Evolutionary conservation across 2,113 vertebrate species (phyloP).

Genomic region (Rhizomys pruinosus): DNA sequence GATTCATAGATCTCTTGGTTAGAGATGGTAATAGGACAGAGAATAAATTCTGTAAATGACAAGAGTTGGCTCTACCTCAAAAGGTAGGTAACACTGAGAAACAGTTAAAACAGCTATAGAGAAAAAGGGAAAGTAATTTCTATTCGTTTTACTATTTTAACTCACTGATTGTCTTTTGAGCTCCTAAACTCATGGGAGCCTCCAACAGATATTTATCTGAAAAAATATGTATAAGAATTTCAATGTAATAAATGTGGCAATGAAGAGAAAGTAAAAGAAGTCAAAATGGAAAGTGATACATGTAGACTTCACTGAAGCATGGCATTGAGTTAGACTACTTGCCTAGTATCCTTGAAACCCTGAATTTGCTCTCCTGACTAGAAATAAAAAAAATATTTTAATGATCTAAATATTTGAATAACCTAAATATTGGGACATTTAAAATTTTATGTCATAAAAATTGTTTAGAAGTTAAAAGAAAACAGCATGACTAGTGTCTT

Average conservation of each 20-base stretch:
- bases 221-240: not conserved
- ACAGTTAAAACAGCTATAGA: not conserved
- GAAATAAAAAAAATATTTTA: not conserved
- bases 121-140: not conserved
- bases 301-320: not conserved
- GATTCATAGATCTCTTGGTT: not conserved
- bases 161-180: not conserved
- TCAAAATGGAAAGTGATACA: not conserved
- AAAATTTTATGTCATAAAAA: conserved; percentile 25
- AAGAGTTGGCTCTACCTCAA: not conserved
- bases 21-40: not conserved
- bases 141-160: not conserved
- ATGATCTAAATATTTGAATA: not conserved
- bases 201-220: not conserved
- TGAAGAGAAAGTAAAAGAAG: not conserved
- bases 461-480: not conserved
- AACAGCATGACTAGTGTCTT: not conserved
- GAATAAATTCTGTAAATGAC: not conserved
- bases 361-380: not conserved
- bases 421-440: not conserved
- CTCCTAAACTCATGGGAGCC: not conserved
- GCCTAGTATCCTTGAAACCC: not conserved
- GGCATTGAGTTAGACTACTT: not conserved
- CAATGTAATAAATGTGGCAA: not conserved
- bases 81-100: not conserved